Evolutionary conservation across 2,113 vertebrate species (phyloP).

Genomic region (Danio rerio): DNA sequence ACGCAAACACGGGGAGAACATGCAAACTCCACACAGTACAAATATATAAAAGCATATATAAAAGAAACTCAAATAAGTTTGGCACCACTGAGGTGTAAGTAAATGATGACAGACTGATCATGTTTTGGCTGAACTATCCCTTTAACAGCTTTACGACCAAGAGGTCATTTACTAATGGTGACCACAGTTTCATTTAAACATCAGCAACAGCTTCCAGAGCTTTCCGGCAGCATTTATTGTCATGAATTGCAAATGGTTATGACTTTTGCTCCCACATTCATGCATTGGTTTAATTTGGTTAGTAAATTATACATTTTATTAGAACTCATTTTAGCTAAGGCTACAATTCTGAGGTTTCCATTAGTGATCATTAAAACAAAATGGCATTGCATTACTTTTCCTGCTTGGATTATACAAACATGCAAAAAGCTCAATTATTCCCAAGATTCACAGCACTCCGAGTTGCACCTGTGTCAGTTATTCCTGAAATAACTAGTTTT

Average conservation of each 20-base stretch:
- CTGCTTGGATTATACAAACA: conserved; percentile 27
- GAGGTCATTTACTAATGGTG: conserved; percentile 6
- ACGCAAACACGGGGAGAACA: too few relatives aligned
- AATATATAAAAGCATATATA: too few relatives aligned
- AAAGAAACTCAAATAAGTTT: too few relatives aligned
- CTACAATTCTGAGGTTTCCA: conserved; percentile 68
- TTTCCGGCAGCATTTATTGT: conserved; percentile 41
- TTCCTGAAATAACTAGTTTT: conserved; percentile 12
- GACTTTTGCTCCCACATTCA: conserved; percentile 62
- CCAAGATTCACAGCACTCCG: conserved; percentile 19
- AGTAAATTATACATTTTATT: conserved; percentile 69
- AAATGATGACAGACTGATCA: not conserved
- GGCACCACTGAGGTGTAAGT: not conserved
- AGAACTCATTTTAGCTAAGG: conserved; percentile 62
- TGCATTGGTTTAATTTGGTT: conserved; percentile 68
- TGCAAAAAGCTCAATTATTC: conserved; percentile 29
- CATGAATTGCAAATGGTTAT: conserved; percentile 76
- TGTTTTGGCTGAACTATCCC: too few relatives aligned
- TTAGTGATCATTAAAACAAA: conserved; percentile 74
- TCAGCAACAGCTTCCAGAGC: conserved; percentile 19
- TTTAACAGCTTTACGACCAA: not conserved
- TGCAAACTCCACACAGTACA: too few relatives aligned
- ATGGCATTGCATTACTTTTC: conserved; percentile 63
- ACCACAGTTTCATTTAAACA: not conserved
- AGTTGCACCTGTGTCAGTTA: not conserved